Base-by-base conservation (phyloP, 2,797 vertebrate species). In the Pachyuromys duprasi region DNA sequence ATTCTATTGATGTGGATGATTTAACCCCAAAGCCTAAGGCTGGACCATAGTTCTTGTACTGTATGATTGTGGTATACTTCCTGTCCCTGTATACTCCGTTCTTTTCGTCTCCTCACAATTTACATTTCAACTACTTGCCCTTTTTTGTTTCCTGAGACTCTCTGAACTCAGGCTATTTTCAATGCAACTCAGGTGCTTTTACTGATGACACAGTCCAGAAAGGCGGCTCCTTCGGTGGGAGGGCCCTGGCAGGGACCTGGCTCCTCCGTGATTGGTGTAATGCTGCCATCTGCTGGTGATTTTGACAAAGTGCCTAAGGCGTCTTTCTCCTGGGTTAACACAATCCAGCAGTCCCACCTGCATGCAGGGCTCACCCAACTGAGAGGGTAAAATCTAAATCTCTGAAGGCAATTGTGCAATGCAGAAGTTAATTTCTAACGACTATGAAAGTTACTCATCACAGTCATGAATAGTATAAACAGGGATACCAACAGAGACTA, bases 271-370 rank as follows among this genome's bases (percentile, higher is more conserved):
- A 55, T 97, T 97, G 97, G 62, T 98, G 90, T 94, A 75, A 97
- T 98, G 96, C 98, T 98, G 98, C 98, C 98, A 98, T 97, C 98
- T 98, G 94, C 96, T 97, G 98, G 17, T 5, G 7, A 0, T 87
- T 97, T 13, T 24, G 3, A 78, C 65, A 65, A 97, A 96, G 24
- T 87, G 93, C 94, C 91, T 0, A 42, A 90, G 92, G 91, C 78
- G 1, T 36, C 22, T 2, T 18, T 33, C 86, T 84, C 39, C 55
- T 2, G n/a, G 82, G 76, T 74, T 87, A 13, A 7, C 86, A 42
- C 5, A 31, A 15, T 42, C 39, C 9, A 33, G 5, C 2, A 24
- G 13, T 28, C 14, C 60, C 62, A 3, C 12, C 28, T 22, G 39
- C 4, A 63, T 13, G 84, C 17, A 78, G 33, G 18, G 14, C 7